Evolutionary conservation across 2,797 vertebrate species (phyloP).

Genomic region (Anguilla megastoma): DNA sequence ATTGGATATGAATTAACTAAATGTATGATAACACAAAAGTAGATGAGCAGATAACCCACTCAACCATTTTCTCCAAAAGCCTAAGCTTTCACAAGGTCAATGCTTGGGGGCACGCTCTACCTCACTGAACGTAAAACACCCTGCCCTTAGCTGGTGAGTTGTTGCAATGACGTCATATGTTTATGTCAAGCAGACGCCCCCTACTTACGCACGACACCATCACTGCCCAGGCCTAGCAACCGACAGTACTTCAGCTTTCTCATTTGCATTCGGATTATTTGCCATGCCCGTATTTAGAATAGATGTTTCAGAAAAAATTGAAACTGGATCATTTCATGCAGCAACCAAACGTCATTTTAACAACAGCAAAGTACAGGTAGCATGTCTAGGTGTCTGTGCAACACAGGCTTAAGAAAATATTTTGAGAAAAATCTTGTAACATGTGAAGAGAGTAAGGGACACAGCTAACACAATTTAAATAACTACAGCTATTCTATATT

Average conservation of each 20-base stretch:
- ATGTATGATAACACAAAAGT: not conserved
- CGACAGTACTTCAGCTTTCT: not conserved
- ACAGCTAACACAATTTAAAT: not conserved
- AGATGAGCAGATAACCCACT: not conserved
- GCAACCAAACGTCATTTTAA: not conserved
- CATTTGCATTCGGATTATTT: not conserved
- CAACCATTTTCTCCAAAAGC: not conserved
- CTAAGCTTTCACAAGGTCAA: not conserved
- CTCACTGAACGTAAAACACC: not conserved
- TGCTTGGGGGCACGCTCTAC: not conserved
- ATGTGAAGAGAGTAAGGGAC: not conserved
- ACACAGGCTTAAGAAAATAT: not conserved
- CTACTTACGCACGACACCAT: slow-evolving; percentile 5
- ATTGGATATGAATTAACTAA: not conserved
- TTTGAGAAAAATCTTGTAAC: not conserved
- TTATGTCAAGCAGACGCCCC: slow-evolving; percentile 18
- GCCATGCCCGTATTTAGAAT: not conserved
- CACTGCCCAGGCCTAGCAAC: not conserved
- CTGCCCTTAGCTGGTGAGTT: not conserved
- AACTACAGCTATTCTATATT: not conserved
- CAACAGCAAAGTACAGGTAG: not conserved
- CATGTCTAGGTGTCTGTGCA: not conserved
- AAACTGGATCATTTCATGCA: not conserved
- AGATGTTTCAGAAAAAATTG: not conserved
- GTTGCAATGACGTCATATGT: slow-evolving; percentile 28